Conservation (phyloP, 2,888 invertebrate species). For the Lycocerus yunnanus region DNA sequence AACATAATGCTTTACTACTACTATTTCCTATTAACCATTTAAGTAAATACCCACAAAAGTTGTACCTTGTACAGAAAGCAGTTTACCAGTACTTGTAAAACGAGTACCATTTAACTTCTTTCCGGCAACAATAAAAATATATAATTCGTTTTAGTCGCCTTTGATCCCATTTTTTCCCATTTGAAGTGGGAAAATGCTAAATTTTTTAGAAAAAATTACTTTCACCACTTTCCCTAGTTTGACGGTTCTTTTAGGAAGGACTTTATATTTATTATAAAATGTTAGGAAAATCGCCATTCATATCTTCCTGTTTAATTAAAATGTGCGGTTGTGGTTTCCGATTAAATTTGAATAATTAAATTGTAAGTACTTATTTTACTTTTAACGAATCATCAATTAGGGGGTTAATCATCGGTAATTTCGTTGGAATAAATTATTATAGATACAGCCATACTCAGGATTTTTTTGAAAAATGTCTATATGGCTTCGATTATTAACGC, state of each 20-base stretch:
- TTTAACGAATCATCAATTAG: not conserved
- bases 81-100: not conserved
- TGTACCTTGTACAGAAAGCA: not conserved
- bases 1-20: not conserved
- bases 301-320: not conserved
- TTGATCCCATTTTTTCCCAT: not conserved
- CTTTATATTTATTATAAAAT: not conserved
- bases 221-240: not conserved
- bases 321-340: not conserved
- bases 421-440: no score
- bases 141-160: not conserved
- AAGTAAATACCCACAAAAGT: not conserved
- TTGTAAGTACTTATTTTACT: not conserved
- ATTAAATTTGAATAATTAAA: not conserved
- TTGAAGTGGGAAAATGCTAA: not conserved
- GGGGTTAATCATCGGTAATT: not conserved
- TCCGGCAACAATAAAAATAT: not conserved
- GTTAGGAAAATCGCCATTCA: not conserved
- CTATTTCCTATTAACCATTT: not conserved
- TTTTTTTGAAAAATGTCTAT: constrained; percentile 14
- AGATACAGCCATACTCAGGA: not conserved
- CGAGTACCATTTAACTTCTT: not conserved
- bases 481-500: constrained; percentile 35
- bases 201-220: not conserved
- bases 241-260: not conserved